phyloP scores from a whole-genome alignment of 1,140 invertebrate genomes.

The Eufriesea mexicana region DNA sequence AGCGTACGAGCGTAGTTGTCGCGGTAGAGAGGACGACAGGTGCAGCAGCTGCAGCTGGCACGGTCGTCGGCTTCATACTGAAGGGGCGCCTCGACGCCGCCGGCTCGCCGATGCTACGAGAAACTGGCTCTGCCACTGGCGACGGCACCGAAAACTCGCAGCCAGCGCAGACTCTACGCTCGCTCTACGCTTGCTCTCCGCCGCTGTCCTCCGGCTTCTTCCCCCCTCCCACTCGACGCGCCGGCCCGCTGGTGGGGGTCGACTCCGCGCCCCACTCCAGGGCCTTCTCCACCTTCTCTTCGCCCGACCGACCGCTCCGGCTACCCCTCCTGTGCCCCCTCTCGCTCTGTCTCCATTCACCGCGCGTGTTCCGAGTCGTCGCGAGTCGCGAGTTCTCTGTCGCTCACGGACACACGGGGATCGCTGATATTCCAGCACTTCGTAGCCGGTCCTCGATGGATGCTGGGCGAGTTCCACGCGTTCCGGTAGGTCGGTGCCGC shows the following conservation, averaged over 20 bases:
- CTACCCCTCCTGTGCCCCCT: neutral
- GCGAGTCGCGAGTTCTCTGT: conserved; percentile 4
- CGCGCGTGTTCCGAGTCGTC: too few species aligned
- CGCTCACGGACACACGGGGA: neutral
- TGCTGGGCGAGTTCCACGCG: conserved; percentile 54
- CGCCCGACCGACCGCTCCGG: neutral
- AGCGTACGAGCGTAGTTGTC: conserved; percentile 19
- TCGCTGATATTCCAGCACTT: conserved; percentile 51
- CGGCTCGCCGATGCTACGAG: conserved; percentile 61
- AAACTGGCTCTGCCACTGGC: conserved; percentile 58
- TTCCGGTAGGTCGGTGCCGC: conserved; percentile 67
- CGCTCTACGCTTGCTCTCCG: conserved; percentile 64
- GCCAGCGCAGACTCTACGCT: conserved; percentile 51
- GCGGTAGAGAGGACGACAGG: conserved; percentile 60
- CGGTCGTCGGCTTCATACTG: conserved; percentile 79
- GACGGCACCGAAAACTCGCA: conserved; percentile 56
- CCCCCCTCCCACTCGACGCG: conserved; percentile 31
- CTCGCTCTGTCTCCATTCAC: neutral
- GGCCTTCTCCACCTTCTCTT: conserved; percentile 13
- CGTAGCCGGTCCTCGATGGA: conserved; percentile 60
- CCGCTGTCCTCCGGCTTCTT: conserved; percentile 54
- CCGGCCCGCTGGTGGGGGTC: neutral
- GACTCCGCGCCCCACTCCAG: neutral
- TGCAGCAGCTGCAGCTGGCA: conserved; percentile 73
- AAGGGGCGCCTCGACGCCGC: conserved; percentile 67